These are phyloP conservation scores for Serinus canaria DNA, from an alignment of 2,113 vertebrate species.

Conservation along the genomic window DNA sequence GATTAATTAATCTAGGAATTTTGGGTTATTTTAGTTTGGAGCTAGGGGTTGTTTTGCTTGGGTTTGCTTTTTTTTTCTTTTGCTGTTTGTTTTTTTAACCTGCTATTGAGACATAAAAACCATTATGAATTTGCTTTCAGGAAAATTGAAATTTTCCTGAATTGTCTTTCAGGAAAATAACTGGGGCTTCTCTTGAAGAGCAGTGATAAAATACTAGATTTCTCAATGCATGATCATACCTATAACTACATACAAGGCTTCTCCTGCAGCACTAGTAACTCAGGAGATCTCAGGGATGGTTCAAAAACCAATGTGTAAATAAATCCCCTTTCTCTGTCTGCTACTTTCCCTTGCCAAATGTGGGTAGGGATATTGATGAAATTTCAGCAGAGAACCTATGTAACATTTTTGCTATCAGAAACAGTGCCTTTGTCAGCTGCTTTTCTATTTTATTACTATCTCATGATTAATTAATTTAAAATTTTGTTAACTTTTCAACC, in stretches of 20 bases:
- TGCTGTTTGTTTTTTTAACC: neutral
- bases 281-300: neutral
- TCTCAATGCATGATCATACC: fast-evolving
- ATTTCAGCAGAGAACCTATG: neutral
- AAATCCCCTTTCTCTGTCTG: neutral
- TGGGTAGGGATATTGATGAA: neutral
- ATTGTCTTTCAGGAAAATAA: neutral
- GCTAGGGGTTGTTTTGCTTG: fast-evolving
- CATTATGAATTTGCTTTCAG: neutral
- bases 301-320: neutral
- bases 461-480: neutral
- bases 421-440: neutral
- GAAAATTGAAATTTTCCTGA: neutral
- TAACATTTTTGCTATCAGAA: neutral
- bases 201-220: neutral
- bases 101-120: neutral
- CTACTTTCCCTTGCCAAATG: neutral
- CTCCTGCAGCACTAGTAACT: neutral
- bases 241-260: neutral
- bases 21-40: neutral
- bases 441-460: neutral
- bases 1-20: neutral
- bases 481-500: neutral
- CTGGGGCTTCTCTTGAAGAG: neutral
- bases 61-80: too few species aligned